Evolutionary conservation across 2,113 vertebrate genomes (phyloP), one percentile per base, ranked within the genome.

Genomic region (Pelodiscus sinensis): DNA sequence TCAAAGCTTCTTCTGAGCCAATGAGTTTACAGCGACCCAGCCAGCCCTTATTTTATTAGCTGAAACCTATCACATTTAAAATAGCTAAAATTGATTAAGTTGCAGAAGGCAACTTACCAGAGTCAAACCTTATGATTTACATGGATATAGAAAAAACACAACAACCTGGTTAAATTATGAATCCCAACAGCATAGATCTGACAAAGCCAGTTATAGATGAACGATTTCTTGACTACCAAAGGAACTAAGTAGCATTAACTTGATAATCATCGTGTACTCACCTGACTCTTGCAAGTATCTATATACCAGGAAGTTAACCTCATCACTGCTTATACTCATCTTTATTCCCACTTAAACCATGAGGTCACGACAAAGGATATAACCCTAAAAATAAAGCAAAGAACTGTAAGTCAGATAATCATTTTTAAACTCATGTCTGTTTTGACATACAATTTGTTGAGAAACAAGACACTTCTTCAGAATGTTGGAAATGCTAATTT

Each of bases 241-340:
- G 91, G 92, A 96, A 97, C 79, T 93, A 93, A 92, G 96, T 96
- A 94, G 92, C 90, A 92, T 88, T 97, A 90, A 91, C 73, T 94
- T 95, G 91, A 92, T n/a, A 82, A 60, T n/a, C 50, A 89, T 78
- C 65, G 85, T 90, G 93, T 98, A 98, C 98, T 97, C 98, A 99
- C 99, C 99, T 98, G 99, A 99, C 98, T 99, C 99, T 98, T 99
- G 99, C 97, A 99, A 99, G 98, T 99, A 99, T 99, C 99, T 99
- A 99, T 99, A 99, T 98, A 99, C 99, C 98, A 99, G 98, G 98
- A 99, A 99, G 98, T 99, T 99, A 98, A 99, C 99, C 98, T 99
- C 99, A 99, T 99, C 99, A 99, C 99, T 99, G 99, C 99, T 99
- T 99, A 99, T 99, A 99, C 99, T 99, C 99, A 99, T 99, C 98